Percentiles rank a stretch among this genome's conserved stretches.
Conservation (phyloP, 2,888 invertebrate species). For the Melinopterus prodromus region DNA sequence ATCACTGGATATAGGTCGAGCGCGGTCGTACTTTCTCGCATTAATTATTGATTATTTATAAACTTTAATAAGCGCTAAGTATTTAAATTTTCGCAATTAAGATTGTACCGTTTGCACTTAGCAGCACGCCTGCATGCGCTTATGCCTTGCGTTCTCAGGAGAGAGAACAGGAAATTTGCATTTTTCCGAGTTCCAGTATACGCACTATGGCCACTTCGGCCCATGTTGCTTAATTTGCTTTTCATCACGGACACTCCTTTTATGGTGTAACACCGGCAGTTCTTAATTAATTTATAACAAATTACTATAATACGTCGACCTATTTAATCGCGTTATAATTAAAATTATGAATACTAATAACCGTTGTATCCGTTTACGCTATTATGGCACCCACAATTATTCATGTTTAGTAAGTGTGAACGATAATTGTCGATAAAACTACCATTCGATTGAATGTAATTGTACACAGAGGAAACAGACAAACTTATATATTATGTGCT, state of each 20-base stretch:
- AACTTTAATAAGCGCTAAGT: conserved; percentile 21
- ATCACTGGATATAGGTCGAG: conserved; percentile 14
- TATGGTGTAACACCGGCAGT: conserved; percentile 16
- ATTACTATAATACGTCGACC: conserved; percentile 13
- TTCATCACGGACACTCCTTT: conserved; percentile 13
- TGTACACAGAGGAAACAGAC: neutral
- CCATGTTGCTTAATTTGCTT: conserved; percentile 8
- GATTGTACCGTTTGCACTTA: conserved; percentile 8
- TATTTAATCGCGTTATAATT: neutral
- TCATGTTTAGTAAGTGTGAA: neutral
- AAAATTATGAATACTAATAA: conserved; percentile 5
- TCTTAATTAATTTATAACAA: conserved; percentile 16
- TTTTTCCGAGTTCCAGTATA: conserved; percentile 12
- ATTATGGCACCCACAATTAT: neutral
- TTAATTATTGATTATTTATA: conserved; percentile 20
- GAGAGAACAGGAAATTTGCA: conserved; percentile 21
- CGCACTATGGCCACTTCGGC: neutral
- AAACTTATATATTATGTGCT: too few relatives aligned
- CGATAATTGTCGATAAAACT: neutral
- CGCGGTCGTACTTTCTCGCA: conserved; percentile 20
- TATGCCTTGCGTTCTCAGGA: neutral
- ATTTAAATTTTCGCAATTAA: conserved; percentile 19
- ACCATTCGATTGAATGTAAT: neutral
- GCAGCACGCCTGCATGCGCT: neutral
- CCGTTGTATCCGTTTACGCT: neutral